A percentile compares a stretch with the other conserved stretches of the same genome.
Evolutionary conservation across 2,113 vertebrate genomes (phyloP).

Genomic region (Syrrhaptes paradoxus): DNA sequence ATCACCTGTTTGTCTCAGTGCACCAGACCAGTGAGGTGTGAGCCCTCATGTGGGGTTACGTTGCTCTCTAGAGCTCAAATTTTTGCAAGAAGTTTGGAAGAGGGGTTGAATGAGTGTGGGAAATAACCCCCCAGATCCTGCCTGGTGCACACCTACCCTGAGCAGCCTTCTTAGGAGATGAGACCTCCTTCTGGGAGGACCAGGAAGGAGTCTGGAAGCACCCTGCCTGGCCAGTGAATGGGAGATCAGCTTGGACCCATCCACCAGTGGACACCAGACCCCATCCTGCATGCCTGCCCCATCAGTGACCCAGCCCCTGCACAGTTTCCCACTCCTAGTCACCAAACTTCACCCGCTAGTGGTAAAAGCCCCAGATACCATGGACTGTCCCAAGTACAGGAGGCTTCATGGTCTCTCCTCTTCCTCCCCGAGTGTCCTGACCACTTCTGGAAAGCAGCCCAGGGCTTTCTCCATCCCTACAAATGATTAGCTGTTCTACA

Average conservation of each 20-base stretch:
- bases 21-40: rapidly evolving
- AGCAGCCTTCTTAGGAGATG: background rate
- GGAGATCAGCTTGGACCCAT: background rate
- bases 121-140: background rate
- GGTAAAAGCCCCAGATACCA: background rate
- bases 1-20: background rate
- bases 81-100: background rate
- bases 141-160: too few species aligned
- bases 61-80: background rate
- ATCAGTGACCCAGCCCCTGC: background rate
- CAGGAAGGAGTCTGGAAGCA: background rate
- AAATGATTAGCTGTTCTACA: background rate
- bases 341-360: background rate
- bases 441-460: background rate
- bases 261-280: too few species aligned
- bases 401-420: background rate
- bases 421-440: background rate
- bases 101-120: background rate
- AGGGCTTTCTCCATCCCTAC: background rate
- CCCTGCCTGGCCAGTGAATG: background rate
- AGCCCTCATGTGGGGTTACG: rapidly evolving
- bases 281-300: background rate
- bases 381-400: too few species aligned
- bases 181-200: background rate
- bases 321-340: background rate